phyloP scores from a whole-genome alignment of 1,140 invertebrate genomes.

The Lysiphlebus fabarum region DNA sequence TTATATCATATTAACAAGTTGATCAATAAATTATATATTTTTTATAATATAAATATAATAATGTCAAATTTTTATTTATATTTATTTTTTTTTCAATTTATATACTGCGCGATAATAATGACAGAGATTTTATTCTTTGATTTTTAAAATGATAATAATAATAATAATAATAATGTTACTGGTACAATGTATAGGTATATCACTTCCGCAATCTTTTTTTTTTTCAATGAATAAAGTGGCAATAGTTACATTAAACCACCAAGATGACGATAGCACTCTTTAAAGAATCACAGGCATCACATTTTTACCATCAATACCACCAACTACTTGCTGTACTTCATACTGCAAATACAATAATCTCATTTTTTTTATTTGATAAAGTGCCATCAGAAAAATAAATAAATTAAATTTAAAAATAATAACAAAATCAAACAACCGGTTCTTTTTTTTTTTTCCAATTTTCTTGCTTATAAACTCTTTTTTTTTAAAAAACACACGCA shows the following conservation, averaged over 20 bases:
- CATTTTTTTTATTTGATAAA: conserved; percentile 3
- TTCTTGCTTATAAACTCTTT: conserved; percentile 5
- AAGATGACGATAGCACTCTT: conserved; percentile 14
- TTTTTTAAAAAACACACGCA: no score
- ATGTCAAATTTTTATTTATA: no score
- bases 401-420: no score
- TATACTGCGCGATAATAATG: conserved; percentile 13
- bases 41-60: background rate
- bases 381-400: background rate
- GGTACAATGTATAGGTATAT: conserved; percentile 15
- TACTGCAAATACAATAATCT: no score
- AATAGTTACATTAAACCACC: conserved; percentile 6
- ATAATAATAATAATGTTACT: background rate
- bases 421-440: conserved; percentile 2
- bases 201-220: conserved; percentile 21
- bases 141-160: background rate
- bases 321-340: conserved; percentile 5
- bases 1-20: background rate
- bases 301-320: conserved; percentile 2
- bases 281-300: background rate
- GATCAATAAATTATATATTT: background rate
- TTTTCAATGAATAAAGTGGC: background rate
- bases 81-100: no score
- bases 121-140: conserved; percentile 1
- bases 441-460: background rate